Evolutionary conservation across 2,113 vertebrate species (phyloP).

Genomic region (Rhinopomastus cyanomelas): DNA sequence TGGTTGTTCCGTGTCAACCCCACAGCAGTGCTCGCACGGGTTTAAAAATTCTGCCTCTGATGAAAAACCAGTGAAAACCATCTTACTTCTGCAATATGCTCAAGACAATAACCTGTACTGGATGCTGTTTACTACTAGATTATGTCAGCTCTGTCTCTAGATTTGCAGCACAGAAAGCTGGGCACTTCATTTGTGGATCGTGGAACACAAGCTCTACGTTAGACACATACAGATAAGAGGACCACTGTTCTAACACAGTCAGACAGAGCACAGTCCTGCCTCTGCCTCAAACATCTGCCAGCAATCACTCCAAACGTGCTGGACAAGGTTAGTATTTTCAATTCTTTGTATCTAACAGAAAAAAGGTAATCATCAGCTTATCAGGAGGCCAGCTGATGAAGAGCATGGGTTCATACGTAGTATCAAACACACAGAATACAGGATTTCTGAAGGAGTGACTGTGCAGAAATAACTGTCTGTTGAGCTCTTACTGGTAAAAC

Average conservation of each 20-base stretch:
- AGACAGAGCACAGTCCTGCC: not conserved
- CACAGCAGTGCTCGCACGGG: fast-evolving
- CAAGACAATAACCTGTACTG: not conserved
- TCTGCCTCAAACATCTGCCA: not conserved
- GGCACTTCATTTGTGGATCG: not conserved
- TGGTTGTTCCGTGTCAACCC: not conserved
- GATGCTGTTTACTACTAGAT: not conserved
- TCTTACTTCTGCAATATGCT: not conserved
- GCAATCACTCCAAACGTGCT: not conserved
- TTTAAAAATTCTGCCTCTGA: not conserved
- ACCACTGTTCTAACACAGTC: not conserved
- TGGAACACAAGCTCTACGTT: not conserved
- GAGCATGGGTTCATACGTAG: not conserved
- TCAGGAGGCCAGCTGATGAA: not conserved
- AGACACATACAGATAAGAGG: not conserved
- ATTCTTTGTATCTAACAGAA: not conserved
- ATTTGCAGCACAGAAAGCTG: not conserved
- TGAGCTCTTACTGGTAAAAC: not conserved
- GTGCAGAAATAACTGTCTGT: not conserved
- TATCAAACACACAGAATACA: not conserved
- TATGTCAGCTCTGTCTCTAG: not conserved
- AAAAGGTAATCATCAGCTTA: not conserved
- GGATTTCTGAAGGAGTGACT: not conserved
- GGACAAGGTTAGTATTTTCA: not conserved
- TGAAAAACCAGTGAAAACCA: not conserved